Base-by-base conservation (phyloP, 2,113 vertebrate species). In the Semicossyphus pulcher region DNA sequence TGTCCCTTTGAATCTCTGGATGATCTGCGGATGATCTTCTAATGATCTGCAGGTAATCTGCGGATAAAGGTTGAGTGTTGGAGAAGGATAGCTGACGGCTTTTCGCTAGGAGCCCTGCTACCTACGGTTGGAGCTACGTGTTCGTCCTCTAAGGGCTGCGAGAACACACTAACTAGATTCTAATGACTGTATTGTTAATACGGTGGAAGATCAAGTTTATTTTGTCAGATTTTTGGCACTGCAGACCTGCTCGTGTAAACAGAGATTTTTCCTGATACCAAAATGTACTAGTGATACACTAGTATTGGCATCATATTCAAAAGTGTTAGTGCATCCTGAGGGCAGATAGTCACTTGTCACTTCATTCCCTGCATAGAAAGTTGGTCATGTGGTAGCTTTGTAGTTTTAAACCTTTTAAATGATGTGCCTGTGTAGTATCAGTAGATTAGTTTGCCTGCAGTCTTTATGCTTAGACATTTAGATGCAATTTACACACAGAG, bases 271-370 rank as follows among this genome's bases (percentile, higher is more conserved):
- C 48, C 26, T 51, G 51, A 28, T 9, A 31, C 4, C 11, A 45
- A 16, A 42, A 42, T 14, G 12, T 11, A 15, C 8, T 25, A 20
- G 2, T 39, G 25, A 6, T 18, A 16, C 7, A 4, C 10, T 16
- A 7, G 31, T 29, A 10, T 49, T 28, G 12, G 11, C 4, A 3
- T 4, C 1, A 20, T 42, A 29, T 45, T 39, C 8, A 26, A 39
- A 63, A 23, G 65, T 72, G 49, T 75, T 12, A 58, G 34, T 80
- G 71, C 71, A 79, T 72, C 53, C 39, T 26, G n/a, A 66, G 62
- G 47, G 42, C 25, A 34, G n/a, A 42, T 4, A 10, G 37, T 28
- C 9, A 10, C 12, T 5, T 58, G 16, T 29, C 18, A 18, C 29
- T 48, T 48, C 14, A 2, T 36, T 39, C 28, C 31, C 12, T 56